Base-by-base conservation (phyloP, 2,113 vertebrate genomes). In the Antigone vipio region DNA sequence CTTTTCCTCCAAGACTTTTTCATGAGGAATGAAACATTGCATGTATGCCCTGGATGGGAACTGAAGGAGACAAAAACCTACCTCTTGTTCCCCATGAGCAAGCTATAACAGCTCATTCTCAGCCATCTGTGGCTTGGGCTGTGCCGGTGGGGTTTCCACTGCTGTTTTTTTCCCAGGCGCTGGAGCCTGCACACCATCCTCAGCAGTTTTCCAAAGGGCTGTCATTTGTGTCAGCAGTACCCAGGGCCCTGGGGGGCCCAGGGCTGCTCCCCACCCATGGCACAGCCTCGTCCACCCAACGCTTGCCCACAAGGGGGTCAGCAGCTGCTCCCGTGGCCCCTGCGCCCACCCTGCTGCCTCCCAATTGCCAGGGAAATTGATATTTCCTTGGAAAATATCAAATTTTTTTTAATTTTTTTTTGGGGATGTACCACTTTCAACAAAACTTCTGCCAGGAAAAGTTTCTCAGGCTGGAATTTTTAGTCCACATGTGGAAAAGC, bases 361-460 rank as follows among this genome's bases (percentile, higher is more conserved):
- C 6, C 34, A 82, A 1, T 11, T 49, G 21, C 19, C 64, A 45
- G 47, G 44, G 6, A 20, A 91, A 59, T 38, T 38, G 26, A 3
- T n/a, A 50, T 58, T 80, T 58, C 45, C 40, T 35, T 67, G n/a
- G 56, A 85, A 91, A 93, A 89, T 50, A 80, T 10, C 1, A n/a
- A 6, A 11, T 52, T 52, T 24, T 22, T n/a, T 30, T 38, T 4
- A 38, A 38, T 21, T 12, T 8, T 3, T 7, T 1, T 67, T 84
- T 77, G 3, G 6, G 20, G n/a, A 78, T n/a, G 49, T 53, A 77
- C 35, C 24, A 59, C 34, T 94, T 94, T 50, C 60, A 81, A 55
- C 29, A 68, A 82, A 94, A 44, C 27, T 40, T 73, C 27, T 88
- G 82, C 78, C 92, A 90, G 85, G 94, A 95, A 88, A 95, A 58